Conservation (phyloP, 2,888 invertebrate genomes). For the Eurois occulta region DNA sequence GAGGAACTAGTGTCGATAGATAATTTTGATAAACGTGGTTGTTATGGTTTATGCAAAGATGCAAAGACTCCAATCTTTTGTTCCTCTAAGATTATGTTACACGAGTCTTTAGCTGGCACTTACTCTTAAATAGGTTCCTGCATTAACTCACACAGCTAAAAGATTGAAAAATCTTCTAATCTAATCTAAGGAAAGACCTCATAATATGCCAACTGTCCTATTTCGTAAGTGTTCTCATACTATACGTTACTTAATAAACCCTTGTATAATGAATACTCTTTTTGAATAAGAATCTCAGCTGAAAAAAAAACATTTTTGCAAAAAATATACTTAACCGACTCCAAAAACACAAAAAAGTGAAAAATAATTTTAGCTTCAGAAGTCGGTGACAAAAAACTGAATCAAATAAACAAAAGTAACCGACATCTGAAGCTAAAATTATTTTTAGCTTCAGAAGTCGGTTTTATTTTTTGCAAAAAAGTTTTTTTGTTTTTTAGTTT, state of each 20-base stretch:
- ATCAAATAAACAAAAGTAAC: too few relatives aligned
- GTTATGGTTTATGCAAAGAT: not conserved
- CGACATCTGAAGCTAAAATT: too few relatives aligned
- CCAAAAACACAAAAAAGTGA: too few relatives aligned
- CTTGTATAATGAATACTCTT: not conserved
- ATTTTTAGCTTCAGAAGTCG: too few relatives aligned
- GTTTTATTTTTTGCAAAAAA: too few relatives aligned
- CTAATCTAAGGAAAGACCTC: not conserved
- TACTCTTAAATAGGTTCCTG: not conserved
- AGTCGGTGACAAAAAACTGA: too few relatives aligned
- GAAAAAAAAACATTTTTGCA: too few relatives aligned
- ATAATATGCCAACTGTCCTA: not conserved
- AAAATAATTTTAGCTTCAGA: too few relatives aligned
- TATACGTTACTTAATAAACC: not conserved
- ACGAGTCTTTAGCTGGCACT: not conserved
- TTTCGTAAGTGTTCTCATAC: not conserved
- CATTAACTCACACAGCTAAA: not conserved
- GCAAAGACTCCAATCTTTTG: not conserved
- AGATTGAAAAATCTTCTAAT: not conserved
- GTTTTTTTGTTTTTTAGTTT: too few relatives aligned
- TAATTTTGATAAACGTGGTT: not conserved
- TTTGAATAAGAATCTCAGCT: not conserved
- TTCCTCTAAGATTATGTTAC: not conserved
- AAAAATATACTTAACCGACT: too few relatives aligned
- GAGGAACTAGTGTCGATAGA: constrained; percentile 47